Conservation (phyloP, 2,888 invertebrate genomes). For the Baccha elongata region DNA sequence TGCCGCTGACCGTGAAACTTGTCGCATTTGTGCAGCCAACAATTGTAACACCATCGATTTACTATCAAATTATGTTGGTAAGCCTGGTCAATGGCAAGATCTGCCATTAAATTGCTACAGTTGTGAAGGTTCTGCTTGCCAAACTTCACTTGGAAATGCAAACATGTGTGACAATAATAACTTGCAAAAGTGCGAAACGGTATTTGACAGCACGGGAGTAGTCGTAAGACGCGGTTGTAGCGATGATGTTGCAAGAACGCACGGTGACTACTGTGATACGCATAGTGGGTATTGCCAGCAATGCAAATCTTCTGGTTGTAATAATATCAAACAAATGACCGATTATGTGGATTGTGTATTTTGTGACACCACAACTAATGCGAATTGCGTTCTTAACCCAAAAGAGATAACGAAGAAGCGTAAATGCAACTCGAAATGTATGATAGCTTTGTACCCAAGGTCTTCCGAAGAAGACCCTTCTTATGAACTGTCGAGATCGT, state of each 20-base stretch:
- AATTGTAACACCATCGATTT: constrained; percentile 78
- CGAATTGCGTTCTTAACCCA: constrained; percentile 61
- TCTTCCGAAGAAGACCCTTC: constrained; percentile 76
- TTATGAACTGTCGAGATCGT: constrained; percentile 77
- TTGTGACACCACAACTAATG: constrained; percentile 76
- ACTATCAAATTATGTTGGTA: constrained; percentile 75
- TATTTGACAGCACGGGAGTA: constrained; percentile 75
- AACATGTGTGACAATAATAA: constrained; percentile 77
- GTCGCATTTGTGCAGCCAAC: constrained; percentile 76
- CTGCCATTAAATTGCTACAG: constrained; percentile 78
- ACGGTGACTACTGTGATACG: constrained; percentile 76
- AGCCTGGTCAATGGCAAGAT: constrained; percentile 79
- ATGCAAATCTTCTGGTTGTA: constrained; percentile 80
- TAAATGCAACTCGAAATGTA: constrained; percentile 78
- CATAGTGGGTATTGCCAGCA: constrained; percentile 75
- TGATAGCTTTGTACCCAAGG: constrained; percentile 78
- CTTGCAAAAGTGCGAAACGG: constrained; percentile 78
- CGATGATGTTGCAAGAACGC: constrained; percentile 73
- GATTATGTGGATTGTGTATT: constrained; percentile 77
- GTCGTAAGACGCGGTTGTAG: constrained; percentile 79
- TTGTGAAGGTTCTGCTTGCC: constrained; percentile 76
- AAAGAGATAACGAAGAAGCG: constrained; percentile 65
- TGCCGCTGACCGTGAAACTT: constrained; percentile 71
- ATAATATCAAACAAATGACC: constrained; percentile 74
- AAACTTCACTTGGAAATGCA: constrained; percentile 17